Base-by-base conservation (phyloP, 2,797 vertebrate species). In the Enteromius paludinosus region DNA sequence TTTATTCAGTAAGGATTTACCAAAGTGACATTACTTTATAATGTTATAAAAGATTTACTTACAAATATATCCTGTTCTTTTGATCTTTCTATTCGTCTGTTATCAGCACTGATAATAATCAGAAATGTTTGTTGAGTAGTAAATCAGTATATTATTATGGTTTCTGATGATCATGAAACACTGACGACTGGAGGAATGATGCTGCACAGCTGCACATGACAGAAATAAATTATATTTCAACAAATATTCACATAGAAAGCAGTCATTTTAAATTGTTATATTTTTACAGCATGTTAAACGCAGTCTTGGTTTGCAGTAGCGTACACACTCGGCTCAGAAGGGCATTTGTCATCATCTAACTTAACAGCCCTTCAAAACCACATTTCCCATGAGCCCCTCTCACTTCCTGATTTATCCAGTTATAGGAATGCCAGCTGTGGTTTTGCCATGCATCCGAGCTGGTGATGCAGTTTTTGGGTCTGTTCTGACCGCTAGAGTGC, bases 391-490 rank as follows among this genome's bases (percentile, higher is more conserved):
- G 61, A 83, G 23, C 43, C 15, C 11, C 14, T 49, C 41, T 73
- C 59, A 30, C 14, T 72, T 68, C 73, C 66, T 62, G 45, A 56
- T 33, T 85, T 49, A 80, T 54, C 77, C 61, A 54, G 69, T 83
- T 72, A 77, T 15, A 18, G 28, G 43, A 74, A 18, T 49, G 52
- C 47, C 75, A 80, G 49, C 59, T 52, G 52, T 62, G 61, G 68
- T 54, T 83, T 83, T 86, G 83, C 81, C 85, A 84, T 83, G 73
- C 49, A 72, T 65, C 74, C 17, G 41, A 20, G 56, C 79, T 75
- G 49, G 52, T 30, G 66, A 78, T 75, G 74, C 81, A 88, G 78
- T 85, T 78, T 83, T 64, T 71, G 75, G 43, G 54, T 64, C 35
- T 15, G 61, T 54, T 64, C 54, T 72, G 66, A 83, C 82, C 75